Conservation (phyloP, 1,140 invertebrate genomes). For the fruit fly (Drosophila melanogaster) region DNA sequence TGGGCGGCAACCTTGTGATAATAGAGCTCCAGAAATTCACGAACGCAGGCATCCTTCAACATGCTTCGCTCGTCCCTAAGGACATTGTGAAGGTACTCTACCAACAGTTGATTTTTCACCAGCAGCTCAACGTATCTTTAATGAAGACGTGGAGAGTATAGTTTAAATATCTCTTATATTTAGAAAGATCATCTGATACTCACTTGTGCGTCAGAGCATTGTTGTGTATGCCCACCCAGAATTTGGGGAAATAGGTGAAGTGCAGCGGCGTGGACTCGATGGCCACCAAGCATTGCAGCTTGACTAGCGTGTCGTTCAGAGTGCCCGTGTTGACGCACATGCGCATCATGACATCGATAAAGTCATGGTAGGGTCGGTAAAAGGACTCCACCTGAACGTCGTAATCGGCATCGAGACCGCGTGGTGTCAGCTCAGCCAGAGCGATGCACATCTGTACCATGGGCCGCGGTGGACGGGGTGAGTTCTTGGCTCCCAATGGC, state of each 20-base stretch:
- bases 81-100: constrained; percentile 82
- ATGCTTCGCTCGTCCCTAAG: constrained; percentile 76
- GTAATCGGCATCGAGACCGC: constrained; percentile 91
- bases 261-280: constrained; percentile 82
- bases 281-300: constrained; percentile 79
- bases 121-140: constrained; percentile 78
- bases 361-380: constrained; percentile 92
- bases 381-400: constrained; percentile 91
- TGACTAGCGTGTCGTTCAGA: constrained; percentile 80
- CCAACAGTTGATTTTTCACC: constrained; percentile 70
- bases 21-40: constrained; percentile 82
- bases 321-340: constrained; percentile 89
- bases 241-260: constrained; percentile 84
- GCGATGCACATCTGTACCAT: constrained; percentile 96
- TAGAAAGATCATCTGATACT: constrained; percentile 26
- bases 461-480: constrained; percentile 89
- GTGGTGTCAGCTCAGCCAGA: constrained; percentile 86
- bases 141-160: not conserved
- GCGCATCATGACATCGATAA: constrained; percentile 94
- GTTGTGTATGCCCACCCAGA: constrained; percentile 84
- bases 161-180: too few relatives aligned
- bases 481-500: constrained; percentile 77
- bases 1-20: constrained; percentile 78
- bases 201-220: constrained; percentile 83
- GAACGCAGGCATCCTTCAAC: constrained; percentile 76